These are phyloP conservation scores for Paradisaea rubra DNA, from an alignment of 2,113 vertebrate genomes.

Conservation along the genomic window DNA sequence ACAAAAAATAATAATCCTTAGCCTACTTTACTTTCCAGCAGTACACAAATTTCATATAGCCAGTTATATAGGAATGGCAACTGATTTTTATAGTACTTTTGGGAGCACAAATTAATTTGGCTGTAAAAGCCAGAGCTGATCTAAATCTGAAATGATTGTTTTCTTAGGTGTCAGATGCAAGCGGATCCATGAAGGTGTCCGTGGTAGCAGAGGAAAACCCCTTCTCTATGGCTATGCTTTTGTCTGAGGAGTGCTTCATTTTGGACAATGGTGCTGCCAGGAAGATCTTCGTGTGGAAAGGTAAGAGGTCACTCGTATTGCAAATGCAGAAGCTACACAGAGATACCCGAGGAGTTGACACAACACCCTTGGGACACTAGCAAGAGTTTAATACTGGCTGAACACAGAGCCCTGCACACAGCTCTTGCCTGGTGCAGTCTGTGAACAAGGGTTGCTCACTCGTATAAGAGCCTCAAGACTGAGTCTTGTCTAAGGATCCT, in stretches of 20 bases:
- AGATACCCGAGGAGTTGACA: neutral
- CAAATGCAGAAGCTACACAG: neutral
- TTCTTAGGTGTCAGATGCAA: conserved; percentile 84
- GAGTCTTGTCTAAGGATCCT: neutral
- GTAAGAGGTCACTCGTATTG: conserved; percentile 50
- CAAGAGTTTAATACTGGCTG: neutral
- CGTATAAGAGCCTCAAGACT: neutral
- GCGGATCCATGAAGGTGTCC: conserved; percentile 81
- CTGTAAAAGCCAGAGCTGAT: neutral
- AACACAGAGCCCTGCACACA: neutral
- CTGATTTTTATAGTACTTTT: neutral
- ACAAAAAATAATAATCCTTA: neutral
- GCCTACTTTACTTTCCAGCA: neutral
- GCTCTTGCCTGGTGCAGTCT: neutral
- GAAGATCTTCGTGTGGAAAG: conserved; percentile 93
- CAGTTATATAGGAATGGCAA: neutral
- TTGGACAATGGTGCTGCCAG: conserved; percentile 82
- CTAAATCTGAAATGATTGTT: neutral
- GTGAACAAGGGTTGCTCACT: neutral
- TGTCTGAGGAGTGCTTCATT: conserved; percentile 89
- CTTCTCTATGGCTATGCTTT: conserved; percentile 78
- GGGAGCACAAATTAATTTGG: neutral
- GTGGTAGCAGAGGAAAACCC: conserved; percentile 84
- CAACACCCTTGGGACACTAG: neutral
- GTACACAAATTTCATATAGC: neutral